Percentiles rank a stretch among this genome's conserved stretches.
These are phyloP conservation scores for Brachypodius melanocephalos DNA, from an alignment of 2,113 vertebrate species.

Conservation along the genomic window DNA sequence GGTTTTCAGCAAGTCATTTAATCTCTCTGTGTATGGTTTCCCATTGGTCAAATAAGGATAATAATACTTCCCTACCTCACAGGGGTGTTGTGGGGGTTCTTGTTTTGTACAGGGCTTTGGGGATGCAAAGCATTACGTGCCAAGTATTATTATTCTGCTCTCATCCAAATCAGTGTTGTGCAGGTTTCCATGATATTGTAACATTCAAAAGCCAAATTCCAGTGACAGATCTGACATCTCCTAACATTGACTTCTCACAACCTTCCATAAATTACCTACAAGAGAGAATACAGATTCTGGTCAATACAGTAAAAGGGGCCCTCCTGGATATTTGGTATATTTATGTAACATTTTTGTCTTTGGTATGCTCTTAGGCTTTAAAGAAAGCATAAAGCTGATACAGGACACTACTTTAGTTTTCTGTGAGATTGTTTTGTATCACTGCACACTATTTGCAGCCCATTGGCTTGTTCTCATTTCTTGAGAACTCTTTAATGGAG, in stretches of 20 bases:
- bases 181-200: not conserved
- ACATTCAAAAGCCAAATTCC: constrained; percentile 3
- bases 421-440: not conserved
- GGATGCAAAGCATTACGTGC: constrained; percentile 4
- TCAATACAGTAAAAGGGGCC: not conserved
- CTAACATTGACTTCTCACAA: not conserved
- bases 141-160: constrained; percentile 54
- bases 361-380: not conserved
- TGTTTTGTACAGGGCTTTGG: constrained; percentile 42
- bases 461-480: not conserved
- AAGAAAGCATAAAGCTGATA: not conserved
- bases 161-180: not conserved
- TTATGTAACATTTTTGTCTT: not conserved
- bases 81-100: constrained; percentile 64
- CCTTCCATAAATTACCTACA: constrained; percentile 1
- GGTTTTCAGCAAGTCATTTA: constrained; percentile 22
- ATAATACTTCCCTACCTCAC: constrained; percentile 66
- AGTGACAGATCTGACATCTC: constrained; percentile 10
- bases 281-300: not conserved
- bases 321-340: not conserved
- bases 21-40: constrained; percentile 31
- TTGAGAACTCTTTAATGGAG: not conserved
- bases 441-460: not conserved
- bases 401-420: constrained; percentile 12
- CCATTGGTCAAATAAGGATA: constrained; percentile 40